Conservation (phyloP, 2,888 invertebrate species). For the Limnephilus auricula region DNA sequence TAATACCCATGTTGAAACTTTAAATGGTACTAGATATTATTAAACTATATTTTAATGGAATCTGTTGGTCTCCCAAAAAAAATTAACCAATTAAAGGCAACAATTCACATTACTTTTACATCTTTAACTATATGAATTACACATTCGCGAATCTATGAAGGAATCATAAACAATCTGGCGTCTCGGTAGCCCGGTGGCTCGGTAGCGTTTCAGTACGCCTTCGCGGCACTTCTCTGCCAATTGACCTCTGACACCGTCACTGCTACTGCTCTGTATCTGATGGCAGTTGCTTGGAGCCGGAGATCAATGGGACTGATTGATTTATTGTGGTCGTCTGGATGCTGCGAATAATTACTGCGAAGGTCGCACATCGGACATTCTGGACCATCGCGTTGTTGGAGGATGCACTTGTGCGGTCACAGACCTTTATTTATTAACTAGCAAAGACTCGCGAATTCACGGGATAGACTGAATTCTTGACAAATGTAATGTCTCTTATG, state of each 20-base stretch:
- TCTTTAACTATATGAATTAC: background rate
- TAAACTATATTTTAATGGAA: too few relatives aligned
- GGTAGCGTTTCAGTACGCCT: background rate
- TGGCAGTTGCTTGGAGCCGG: background rate
- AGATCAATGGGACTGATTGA: constrained; percentile 3
- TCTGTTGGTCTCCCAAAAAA: too few relatives aligned
- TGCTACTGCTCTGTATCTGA: background rate
- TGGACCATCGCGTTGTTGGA: background rate
- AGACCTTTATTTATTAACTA: background rate
- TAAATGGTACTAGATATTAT: too few relatives aligned
- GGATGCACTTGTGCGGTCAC: background rate
- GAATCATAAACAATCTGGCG: background rate
- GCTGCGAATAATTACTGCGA: background rate
- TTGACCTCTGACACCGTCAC: background rate
- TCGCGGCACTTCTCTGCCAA: background rate
- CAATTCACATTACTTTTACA: too few relatives aligned
- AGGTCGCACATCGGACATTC: background rate
- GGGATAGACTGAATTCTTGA: too few relatives aligned
- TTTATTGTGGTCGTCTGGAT: background rate
- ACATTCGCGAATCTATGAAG: background rate
- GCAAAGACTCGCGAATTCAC: too few relatives aligned
- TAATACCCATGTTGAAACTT: too few relatives aligned
- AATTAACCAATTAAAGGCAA: too few relatives aligned
- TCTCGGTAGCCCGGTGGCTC: background rate
- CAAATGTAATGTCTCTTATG: too few relatives aligned